These are phyloP conservation scores for Ceyx cyanopectus DNA, from an alignment of 2,113 vertebrate genomes.

Conservation along the genomic window DNA sequence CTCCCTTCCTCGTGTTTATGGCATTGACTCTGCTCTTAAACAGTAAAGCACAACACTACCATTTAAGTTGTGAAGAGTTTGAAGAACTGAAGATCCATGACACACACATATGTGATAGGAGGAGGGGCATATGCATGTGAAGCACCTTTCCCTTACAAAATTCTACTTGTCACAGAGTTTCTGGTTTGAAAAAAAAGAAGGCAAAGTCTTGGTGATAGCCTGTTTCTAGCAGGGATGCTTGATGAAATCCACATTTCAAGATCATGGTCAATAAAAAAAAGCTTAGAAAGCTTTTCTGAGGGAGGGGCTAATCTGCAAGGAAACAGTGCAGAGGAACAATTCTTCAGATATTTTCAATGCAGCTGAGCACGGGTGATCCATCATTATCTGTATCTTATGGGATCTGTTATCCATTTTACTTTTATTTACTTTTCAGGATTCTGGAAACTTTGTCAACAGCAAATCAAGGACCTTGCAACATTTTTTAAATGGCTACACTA, in stretches of 20 bases:
- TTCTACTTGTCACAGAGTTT: background rate
- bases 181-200: background rate
- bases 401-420: background rate
- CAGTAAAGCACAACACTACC: background rate
- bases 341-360: background rate
- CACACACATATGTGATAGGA: rapidly evolving
- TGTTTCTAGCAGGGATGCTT: background rate
- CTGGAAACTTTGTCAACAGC: background rate
- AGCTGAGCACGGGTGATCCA: background rate
- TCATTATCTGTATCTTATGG: background rate
- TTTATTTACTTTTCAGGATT: background rate
- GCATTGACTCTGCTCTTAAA: background rate
- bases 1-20: background rate
- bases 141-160: background rate
- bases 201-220: background rate
- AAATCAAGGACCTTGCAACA: background rate
- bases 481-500: background rate
- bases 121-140: rapidly evolving
- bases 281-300: background rate
- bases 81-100: background rate
- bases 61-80: background rate
- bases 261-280: background rate
- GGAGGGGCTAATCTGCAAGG: background rate
- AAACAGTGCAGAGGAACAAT: background rate
- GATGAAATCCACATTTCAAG: background rate